Conservation (phyloP, 2,113 vertebrate species). For the Melanerpes formicivorus region DNA sequence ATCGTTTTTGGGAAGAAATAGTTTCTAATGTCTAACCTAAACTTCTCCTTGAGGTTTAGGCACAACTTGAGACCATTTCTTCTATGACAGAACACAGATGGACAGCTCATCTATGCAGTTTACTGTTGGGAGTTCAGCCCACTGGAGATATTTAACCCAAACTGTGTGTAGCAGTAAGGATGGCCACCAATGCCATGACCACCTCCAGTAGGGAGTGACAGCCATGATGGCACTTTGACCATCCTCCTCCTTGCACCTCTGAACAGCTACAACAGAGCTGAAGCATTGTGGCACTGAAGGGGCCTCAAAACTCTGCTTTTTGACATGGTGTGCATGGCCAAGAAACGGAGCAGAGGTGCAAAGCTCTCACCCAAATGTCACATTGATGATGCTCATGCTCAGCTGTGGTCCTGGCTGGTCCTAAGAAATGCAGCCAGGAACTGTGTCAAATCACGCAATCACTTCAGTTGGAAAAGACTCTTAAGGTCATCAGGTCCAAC, state of each 20-base stretch:
- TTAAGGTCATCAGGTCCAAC: too few species aligned
- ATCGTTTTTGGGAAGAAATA: too few species aligned
- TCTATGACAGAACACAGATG: too few species aligned
- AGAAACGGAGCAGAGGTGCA: background rate
- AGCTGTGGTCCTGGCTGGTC: background rate
- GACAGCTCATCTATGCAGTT: background rate
- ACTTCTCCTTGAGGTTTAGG: too few species aligned
- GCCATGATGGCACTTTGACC: background rate
- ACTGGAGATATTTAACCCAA: background rate
- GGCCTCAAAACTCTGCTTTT: background rate
- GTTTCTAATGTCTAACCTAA: too few species aligned
- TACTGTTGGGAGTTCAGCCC: background rate
- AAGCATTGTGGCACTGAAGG: background rate
- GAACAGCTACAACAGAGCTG: background rate
- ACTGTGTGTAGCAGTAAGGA: fast-evolving
- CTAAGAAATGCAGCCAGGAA: background rate
- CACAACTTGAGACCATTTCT: too few species aligned
- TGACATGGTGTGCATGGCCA: fast-evolving
- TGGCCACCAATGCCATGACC: too few species aligned
- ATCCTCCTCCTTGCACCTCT: background rate
- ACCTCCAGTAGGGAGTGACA: background rate
- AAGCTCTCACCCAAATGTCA: background rate
- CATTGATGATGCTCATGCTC: background rate
- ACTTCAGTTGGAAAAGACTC: too few species aligned
- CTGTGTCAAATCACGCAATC: too few species aligned